A percentile compares a stretch with the other conserved stretches of the same genome.
Evolutionary conservation across 64 coral and sea anemone species (phyloP).

Genomic region (Cladopsammia gracilis): DNA sequence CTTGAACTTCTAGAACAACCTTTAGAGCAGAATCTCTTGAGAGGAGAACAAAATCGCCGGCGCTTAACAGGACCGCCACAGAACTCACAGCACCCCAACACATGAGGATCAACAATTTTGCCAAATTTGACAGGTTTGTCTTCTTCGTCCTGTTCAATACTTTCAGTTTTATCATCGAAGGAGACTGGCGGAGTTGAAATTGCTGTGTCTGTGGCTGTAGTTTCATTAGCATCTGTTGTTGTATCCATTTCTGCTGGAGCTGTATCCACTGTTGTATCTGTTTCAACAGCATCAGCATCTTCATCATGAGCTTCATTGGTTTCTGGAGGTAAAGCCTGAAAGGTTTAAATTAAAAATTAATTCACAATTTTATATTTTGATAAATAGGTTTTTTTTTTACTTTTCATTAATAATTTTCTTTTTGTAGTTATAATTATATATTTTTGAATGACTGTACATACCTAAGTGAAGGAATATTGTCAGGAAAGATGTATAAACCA

Average conservation of each 20-base stretch:
- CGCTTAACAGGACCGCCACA: slow-evolving; percentile 93
- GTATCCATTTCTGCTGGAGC: background rate
- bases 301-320: background rate
- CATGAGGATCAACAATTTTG: slow-evolving; percentile 60
- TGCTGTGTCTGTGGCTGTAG: background rate
- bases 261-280: background rate
- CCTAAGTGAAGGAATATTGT: too few species aligned
- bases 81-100: slow-evolving; percentile 84
- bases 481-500: too few species aligned
- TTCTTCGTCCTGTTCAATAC: background rate
- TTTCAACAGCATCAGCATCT: background rate
- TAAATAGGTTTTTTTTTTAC: too few species aligned
- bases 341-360: background rate
- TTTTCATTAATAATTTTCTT: too few species aligned
- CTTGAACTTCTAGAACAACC: slow-evolving; percentile 85
- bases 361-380: background rate
- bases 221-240: background rate
- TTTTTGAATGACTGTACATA: too few species aligned
- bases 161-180: slow-evolving; percentile 16
- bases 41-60: slow-evolving; percentile 72
- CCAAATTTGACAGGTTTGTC: slow-evolving; percentile 51
- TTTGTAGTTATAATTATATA: too few species aligned
- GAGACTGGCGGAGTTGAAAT: background rate
- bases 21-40: slow-evolving; percentile 93
- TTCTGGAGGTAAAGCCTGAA: background rate